Base-by-base conservation (phyloP, 1,140 invertebrate species). In the Drosophila tristis region DNA sequence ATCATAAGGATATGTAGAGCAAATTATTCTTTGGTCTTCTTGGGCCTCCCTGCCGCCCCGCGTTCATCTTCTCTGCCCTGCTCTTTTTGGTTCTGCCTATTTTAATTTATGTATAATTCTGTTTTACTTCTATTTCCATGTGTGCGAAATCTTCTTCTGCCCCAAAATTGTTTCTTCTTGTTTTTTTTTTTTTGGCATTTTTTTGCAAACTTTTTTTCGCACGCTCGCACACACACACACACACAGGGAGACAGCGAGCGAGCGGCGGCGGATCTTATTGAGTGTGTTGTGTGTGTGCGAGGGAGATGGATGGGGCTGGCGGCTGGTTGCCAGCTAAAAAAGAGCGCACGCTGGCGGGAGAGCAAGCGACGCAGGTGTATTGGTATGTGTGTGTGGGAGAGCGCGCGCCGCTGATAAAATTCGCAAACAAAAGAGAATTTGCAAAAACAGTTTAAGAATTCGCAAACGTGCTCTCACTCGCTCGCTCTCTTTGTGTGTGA, bases 381-480 rank as follows among this genome's bases (percentile, higher is more conserved):
- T 47, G 56, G 63, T 76, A 53, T 76, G 72, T 56, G 71, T 35
- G 57, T 76, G 72, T 54, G 71, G 23, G 35, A 60, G 57, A 55
- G 42, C 53, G 57, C 26, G 4, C 26, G 35, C 51, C 16, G 47
- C 51, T 56, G 53, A 74, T 64, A 74, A 74, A 61, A 60, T 68
- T 68, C 31, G 51, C 59, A 74, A 76, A 76, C 51, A 44, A 35
- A 64, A 49, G 65, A 76, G 74, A 76, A 76, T 76, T 76, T 35
- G 74, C 73, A 57, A 47, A 55, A 43, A 45, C 26, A 39, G 35
- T 39, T 39, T 39, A 39, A 39, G 35, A 39, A 39, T 39, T 39
- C 35, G 35, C 35, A 39, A 39, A 39, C 35, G 11, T 26, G 43
- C 45, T 35, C 53, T 25, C 53, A 39, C 15, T 25, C 25, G 15